Conservation (phyloP, 2,888 invertebrate species). For the Drosophila setosimentum region DNA sequence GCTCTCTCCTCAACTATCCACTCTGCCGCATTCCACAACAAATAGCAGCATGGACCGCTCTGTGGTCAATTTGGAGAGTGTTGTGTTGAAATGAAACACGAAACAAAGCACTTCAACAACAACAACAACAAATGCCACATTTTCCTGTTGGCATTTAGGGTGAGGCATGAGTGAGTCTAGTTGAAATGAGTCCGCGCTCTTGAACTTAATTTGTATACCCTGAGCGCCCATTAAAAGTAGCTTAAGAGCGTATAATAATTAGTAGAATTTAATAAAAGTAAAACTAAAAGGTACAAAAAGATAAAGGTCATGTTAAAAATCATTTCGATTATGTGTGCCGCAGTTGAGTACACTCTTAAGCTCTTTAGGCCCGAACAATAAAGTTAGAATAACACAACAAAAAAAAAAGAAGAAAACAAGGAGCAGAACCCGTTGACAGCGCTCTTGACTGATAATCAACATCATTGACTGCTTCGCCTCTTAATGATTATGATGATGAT, state of each 20-base stretch:
- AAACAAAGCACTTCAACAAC: slow-evolving; percentile 32
- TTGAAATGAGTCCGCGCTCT: not conserved
- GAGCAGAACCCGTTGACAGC: slow-evolving; percentile 29
- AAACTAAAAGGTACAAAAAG: not conserved
- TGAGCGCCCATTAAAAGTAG: not conserved
- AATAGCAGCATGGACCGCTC: slow-evolving; percentile 28
- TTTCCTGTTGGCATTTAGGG: not conserved
- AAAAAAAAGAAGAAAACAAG: too few relatives aligned
- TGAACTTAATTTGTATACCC: slow-evolving; percentile 41
- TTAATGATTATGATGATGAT: slow-evolving; percentile 24
- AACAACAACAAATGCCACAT: not conserved
- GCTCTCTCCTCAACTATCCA: not conserved
- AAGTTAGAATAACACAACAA: not conserved
- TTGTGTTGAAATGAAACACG: slow-evolving; percentile 4
- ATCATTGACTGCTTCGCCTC: not conserved
- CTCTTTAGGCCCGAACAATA: not conserved
- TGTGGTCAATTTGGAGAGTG: slow-evolving; percentile 57
- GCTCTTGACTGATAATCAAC: slow-evolving; percentile 25
- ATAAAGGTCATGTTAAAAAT: not conserved
- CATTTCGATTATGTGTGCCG: not conserved
- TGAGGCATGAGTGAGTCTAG: too few relatives aligned
- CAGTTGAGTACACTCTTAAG: not conserved
- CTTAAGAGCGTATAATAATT: not conserved
- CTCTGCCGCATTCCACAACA: not conserved
- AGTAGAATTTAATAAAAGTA: not conserved